A percentile compares a stretch with the other conserved stretches of the same genome.
These are phyloP conservation scores for Amphilophus citrinellus DNA, from an alignment of 2,113 vertebrate genomes.

Conservation along the genomic window DNA sequence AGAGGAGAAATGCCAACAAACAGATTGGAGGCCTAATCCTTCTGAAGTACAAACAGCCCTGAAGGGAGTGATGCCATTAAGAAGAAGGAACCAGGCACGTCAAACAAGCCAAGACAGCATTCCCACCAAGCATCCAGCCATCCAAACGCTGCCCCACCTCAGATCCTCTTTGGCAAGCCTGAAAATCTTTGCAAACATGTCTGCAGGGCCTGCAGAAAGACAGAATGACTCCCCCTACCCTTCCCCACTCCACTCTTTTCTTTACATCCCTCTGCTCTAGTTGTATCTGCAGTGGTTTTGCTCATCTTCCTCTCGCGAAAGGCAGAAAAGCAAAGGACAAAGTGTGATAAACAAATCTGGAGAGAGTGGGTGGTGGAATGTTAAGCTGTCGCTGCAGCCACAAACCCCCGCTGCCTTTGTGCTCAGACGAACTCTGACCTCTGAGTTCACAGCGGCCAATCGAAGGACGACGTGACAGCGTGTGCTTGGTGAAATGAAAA, in stretches of 20 bases:
- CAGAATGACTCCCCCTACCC: background rate
- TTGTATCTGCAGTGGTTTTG: background rate
- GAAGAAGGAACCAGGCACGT: constrained; percentile 54
- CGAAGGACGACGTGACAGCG: constrained; percentile 62
- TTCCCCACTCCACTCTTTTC: background rate
- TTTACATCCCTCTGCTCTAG: background rate
- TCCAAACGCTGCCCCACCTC: constrained; percentile 48
- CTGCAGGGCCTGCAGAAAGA: constrained; percentile 12
- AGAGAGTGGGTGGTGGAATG: constrained; percentile 57
- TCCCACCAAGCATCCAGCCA: constrained; percentile 36
- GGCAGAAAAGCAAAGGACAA: constrained; percentile 37
- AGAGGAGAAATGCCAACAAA: constrained; percentile 23
- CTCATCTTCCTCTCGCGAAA: constrained; percentile 29
- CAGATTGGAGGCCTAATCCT: constrained; percentile 53
- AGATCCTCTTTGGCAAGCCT: constrained; percentile 12
- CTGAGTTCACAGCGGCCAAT: constrained; percentile 63
- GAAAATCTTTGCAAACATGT: constrained; percentile 36
- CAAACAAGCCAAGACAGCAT: constrained; percentile 64
- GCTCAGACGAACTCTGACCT: constrained; percentile 55
- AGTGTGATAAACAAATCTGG: constrained; percentile 58
- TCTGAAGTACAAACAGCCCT: constrained; percentile 58
- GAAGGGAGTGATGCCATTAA: constrained; percentile 54
- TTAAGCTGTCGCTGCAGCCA: constrained; percentile 40
- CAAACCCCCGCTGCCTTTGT: constrained; percentile 52
- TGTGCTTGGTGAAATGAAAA: constrained; percentile 16